phyloP scores from a whole-genome alignment of 2,888 invertebrate species.

The Xestia c-nigrum region DNA sequence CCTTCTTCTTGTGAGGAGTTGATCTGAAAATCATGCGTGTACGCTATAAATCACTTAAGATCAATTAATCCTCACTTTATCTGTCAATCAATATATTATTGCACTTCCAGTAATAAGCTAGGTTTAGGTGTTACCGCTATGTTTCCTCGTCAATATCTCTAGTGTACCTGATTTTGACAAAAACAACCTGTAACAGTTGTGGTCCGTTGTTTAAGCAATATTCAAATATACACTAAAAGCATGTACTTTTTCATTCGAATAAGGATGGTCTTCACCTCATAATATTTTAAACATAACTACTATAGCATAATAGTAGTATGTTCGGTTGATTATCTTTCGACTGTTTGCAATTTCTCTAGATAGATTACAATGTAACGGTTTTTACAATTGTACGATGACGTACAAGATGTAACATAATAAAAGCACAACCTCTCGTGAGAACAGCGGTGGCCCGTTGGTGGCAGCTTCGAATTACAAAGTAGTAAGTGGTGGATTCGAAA shows the following conservation, averaged over 20 bases:
- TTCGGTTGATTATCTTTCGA: no score
- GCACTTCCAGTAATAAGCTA: conserved; percentile 23
- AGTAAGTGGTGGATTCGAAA: no score
- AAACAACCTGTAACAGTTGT: background rate
- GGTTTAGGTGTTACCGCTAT: conserved; percentile 21
- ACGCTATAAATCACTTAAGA: conserved; percentile 40
- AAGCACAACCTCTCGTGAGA: no score
- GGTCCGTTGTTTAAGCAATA: background rate
- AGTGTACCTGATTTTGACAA: background rate
- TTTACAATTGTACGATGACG: no score
- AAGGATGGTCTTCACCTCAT: background rate
- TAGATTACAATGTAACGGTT: no score
- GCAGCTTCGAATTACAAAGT: no score
- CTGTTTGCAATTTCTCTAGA: no score
- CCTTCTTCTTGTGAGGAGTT: background rate
- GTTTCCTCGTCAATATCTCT: conserved; percentile 31
- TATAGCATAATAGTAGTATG: no score
- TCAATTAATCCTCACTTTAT: conserved; percentile 33
- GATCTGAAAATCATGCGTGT: conserved; percentile 12
- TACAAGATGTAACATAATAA: no score
- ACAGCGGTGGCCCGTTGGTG: no score
- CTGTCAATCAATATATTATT: conserved; percentile 8
- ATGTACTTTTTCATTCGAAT: conserved; percentile 5
- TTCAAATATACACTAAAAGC: background rate
- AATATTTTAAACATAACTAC: background rate